Evolutionary conservation across 2,888 invertebrate genomes (phyloP), one percentile per base, ranked within the genome.

Genomic region (Troilus luridus): DNA sequence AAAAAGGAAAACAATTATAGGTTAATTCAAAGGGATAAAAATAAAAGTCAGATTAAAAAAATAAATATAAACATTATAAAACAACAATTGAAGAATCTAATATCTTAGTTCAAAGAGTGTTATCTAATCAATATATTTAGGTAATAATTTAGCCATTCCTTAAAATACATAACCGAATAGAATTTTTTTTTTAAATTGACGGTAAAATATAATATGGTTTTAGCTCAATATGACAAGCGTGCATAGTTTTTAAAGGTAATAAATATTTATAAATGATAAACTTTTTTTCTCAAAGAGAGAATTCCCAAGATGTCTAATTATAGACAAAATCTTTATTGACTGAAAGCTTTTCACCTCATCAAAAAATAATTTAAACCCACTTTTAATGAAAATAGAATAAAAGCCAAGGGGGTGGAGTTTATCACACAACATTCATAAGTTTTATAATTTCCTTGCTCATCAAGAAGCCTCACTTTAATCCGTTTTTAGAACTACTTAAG

Each of bases 1-100:
- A n/a, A 85, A 85, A 56, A 85, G 56, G 85, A 85, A 85, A 77
- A 41, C 72, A 41, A 77, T 27, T 19, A 77, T 67, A 41, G 72
- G 72, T 41, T 77, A 77, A 77, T 77, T 12, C 17, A 0, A 77
- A 77, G 27, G 41, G 72, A 41, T 77, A 77, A 77, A 77, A 77
- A 67, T 67, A 67, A n/a, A 60, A 17, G 0, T 60, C 17, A 64
- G 21, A 27, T 7, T 27, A 14, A 14, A 27, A 67, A 67, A 67
- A 14, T 67, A 77, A 77, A n/a, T 27, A 41, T 17, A 24, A 17
- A 24, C 7, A 21, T 6, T 12, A 24, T 24, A 67, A 64, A 67
- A 67, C 14, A 7, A 67, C 14, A 12, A n/a, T 24, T 67, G 24
- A 67, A 24, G 72, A 77, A 77, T 19, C 72, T 19, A 19, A 27